Evolutionary conservation across 2,113 vertebrate genomes (phyloP).

Genomic region (Uropsilus gracilis): DNA sequence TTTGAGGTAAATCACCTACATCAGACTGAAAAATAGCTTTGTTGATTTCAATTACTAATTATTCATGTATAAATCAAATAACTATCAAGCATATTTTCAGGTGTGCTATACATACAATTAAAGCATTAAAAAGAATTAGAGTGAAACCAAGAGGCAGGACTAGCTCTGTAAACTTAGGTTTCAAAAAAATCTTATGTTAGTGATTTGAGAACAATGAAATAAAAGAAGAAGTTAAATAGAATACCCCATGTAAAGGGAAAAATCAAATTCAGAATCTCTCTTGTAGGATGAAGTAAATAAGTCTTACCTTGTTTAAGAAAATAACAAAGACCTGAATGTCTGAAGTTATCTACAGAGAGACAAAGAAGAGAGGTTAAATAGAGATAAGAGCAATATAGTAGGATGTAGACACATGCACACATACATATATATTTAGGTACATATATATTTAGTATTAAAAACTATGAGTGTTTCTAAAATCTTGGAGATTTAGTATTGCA

Average conservation of each 20-base stretch:
- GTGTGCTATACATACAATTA: background rate
- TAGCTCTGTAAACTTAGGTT: background rate
- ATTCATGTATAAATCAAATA: background rate
- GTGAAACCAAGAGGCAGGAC: background rate
- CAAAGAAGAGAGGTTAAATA: background rate
- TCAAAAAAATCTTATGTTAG: background rate
- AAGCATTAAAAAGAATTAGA: background rate
- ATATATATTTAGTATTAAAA: background rate
- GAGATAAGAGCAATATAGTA: background rate
- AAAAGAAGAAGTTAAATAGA: background rate
- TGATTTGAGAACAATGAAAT: background rate
- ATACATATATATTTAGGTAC: background rate
- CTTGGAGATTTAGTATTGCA: background rate
- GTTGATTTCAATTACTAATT: conserved; percentile 25
- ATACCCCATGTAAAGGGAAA: background rate
- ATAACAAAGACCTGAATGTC: background rate
- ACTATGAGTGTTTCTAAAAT: background rate
- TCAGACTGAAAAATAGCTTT: conserved; percentile 69
- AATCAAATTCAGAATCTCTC: background rate
- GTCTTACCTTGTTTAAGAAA: background rate
- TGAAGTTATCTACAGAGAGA: background rate
- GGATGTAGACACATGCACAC: background rate
- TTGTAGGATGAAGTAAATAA: background rate
- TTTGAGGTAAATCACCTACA: conserved; percentile 68
- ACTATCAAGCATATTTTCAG: background rate